Base-by-base conservation (phyloP, 2,797 vertebrate genomes). In the Lagodon rhomboides region DNA sequence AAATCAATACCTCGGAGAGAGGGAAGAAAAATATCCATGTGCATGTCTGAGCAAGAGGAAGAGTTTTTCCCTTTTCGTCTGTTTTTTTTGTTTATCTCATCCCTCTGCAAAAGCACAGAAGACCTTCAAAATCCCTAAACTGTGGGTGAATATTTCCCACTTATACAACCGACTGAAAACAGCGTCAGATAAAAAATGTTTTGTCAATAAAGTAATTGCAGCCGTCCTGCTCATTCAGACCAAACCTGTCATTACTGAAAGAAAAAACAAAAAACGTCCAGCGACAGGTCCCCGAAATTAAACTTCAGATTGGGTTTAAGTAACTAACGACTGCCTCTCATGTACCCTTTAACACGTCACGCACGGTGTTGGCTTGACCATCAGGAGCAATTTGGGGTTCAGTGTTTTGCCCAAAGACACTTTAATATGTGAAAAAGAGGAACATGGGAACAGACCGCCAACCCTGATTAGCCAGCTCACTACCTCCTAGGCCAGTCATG, bases 1-100 rank as follows among this genome's bases (percentile, higher is more conserved):
- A 79, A 85, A 84, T 87, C 83, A 65, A 73, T 84, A 59, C 18
- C n/a, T 64, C 15, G 12, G 12, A 61, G 51, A 73, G 25, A 70
- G 63, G 64, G 50, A 65, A 67, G 23, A 60, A 56, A 62, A 76
- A 64, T 22, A 80, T 62, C 15, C n/a, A 12, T 41, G 30, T 53
- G 20, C 65, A 43, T 54, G 30, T 53, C 44, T 53, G 34, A 47
- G 53, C 41, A 27, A 49, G 17, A 60, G 6, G n/a, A 27, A 56
- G 41, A 76, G 30, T 4, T 59, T 59, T 68, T 47, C 3, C 27
- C 61, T 43, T 68, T 55, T 49, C 15, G 38, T 68, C 4, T 23
- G 44, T 62, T 44, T 49, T 49, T 51, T 80, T 51, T 43, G 16
- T 73, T 58, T 58, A 7, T 54, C 10, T 73, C 38, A 50, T 64